Evolutionary conservation across 1,140 invertebrate genomes (phyloP).

Genomic region (Latrodectus geometricus): DNA sequence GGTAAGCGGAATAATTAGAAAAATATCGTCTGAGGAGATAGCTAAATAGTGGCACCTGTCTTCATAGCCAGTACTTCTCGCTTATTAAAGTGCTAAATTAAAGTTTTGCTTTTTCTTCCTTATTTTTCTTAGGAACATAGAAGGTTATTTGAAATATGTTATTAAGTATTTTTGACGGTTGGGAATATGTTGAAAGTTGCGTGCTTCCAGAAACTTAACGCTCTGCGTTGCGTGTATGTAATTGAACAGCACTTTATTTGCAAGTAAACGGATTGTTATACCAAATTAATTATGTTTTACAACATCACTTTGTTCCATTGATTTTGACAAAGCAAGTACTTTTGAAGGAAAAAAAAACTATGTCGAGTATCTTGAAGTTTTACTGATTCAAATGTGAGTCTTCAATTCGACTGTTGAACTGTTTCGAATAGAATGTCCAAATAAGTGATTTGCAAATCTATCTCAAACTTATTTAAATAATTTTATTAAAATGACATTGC

Average conservation of each 20-base stretch:
- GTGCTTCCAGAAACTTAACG: not conserved
- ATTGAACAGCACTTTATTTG: not conserved
- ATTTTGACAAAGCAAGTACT: not conserved
- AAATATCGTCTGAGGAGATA: constrained; percentile 54
- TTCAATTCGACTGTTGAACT: too few relatives aligned
- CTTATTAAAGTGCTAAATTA: constrained; percentile 55
- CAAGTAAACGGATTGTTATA: not conserved
- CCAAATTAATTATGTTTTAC: not conserved
- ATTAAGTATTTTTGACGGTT: constrained; percentile 44
- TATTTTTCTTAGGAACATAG: constrained; percentile 3
- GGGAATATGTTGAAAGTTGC: constrained; percentile 8
- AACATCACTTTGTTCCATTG: not conserved
- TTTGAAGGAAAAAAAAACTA: not conserved
- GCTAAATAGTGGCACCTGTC: constrained; percentile 61
- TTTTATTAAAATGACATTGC: too few relatives aligned
- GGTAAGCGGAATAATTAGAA: constrained; percentile 54
- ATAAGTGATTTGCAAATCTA: too few relatives aligned
- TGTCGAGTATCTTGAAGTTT: too few relatives aligned
- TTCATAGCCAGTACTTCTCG: constrained; percentile 47
- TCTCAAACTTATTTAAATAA: too few relatives aligned
- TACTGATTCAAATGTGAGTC: too few relatives aligned
- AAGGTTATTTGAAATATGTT: constrained; percentile 22
- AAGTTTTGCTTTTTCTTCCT: constrained; percentile 26
- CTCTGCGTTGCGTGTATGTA: not conserved
- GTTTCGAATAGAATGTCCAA: too few relatives aligned